Evolutionary conservation across 2,888 invertebrate genomes (phyloP).

Genomic region (Xiphydria camelus): DNA sequence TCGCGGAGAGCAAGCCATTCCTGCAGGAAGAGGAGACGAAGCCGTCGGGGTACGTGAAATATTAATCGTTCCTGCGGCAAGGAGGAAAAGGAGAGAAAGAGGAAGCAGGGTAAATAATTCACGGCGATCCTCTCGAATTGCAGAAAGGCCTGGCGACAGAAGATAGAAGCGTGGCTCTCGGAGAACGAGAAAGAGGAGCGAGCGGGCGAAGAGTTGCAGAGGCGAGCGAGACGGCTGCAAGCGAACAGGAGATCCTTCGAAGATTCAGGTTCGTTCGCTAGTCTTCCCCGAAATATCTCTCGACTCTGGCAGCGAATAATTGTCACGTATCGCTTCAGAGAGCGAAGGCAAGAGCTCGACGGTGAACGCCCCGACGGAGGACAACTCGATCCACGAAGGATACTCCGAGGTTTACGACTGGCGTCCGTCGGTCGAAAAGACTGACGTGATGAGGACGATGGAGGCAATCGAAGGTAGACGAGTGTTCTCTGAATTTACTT

Average conservation of each 20-base stretch:
- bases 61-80: too few relatives aligned
- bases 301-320: too few relatives aligned
- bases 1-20: conserved; percentile 63
- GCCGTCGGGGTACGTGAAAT: conserved; percentile 62
- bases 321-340: too few relatives aligned
- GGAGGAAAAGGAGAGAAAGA: too few relatives aligned
- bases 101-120: too few relatives aligned
- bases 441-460: conserved; percentile 82
- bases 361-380: conserved; percentile 77
- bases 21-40: conserved; percentile 61
- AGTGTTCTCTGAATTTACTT: not conserved
- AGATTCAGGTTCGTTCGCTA: conserved; percentile 70
- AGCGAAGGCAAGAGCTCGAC: conserved; percentile 73
- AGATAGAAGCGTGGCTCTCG: conserved; percentile 89
- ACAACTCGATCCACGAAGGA: conserved; percentile 61
- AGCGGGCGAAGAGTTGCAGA: conserved; percentile 70
- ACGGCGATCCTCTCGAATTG: too few relatives aligned
- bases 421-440: conserved; percentile 81
- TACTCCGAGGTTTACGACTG: conserved; percentile 75
- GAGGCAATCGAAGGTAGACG: conserved; percentile 88
- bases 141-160: conserved; percentile 82
- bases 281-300: too few relatives aligned
- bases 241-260: conserved; percentile 79
- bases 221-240: conserved; percentile 68
- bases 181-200: conserved; percentile 83